Percentiles rank a stretch among this genome's conserved stretches.
These are phyloP conservation scores for Bettongia penicillata DNA, from an alignment of 2,113 vertebrate genomes.

Conservation along the genomic window DNA sequence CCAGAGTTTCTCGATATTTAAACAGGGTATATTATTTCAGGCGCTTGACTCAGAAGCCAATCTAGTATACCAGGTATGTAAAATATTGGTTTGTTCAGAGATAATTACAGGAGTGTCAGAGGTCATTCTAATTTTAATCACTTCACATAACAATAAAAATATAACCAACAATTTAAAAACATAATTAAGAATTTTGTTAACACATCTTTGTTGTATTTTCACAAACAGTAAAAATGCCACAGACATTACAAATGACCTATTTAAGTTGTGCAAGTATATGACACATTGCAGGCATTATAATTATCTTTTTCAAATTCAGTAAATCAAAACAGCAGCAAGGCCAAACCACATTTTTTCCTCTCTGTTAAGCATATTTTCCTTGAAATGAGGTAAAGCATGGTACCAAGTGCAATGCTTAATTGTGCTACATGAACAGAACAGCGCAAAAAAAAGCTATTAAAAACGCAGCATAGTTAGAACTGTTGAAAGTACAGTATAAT, in stretches of 20 bases:
- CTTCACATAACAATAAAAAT: constrained; percentile 79
- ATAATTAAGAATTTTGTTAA: constrained; percentile 81
- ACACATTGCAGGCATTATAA: constrained; percentile 84
- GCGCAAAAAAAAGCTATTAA: constrained; percentile 81
- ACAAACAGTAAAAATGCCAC: constrained; percentile 85
- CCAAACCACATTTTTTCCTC: constrained; percentile 87
- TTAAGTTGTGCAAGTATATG: constrained; percentile 84
- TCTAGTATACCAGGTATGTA: constrained; percentile 42
- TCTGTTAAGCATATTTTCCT: constrained; percentile 86
- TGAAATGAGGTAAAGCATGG: constrained; percentile 97
- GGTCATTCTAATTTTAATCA: constrained; percentile 81
- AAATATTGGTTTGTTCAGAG: constrained; percentile 74
- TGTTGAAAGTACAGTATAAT: constrained; percentile 77
- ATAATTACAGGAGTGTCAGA: constrained; percentile 82
- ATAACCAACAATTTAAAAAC: constrained; percentile 81
- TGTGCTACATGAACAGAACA: constrained; percentile 93
- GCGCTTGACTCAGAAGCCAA: constrained; percentile 62
- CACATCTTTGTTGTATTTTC: constrained; percentile 80
- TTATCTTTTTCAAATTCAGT: constrained; percentile 85
- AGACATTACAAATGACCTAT: constrained; percentile 83
- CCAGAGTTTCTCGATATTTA: constrained; percentile 46
- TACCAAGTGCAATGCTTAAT: constrained; percentile 94
- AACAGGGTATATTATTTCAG: constrained; percentile 58
- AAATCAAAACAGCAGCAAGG: constrained; percentile 92
- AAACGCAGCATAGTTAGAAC: constrained; percentile 86